Conservation (phyloP, 1,140 invertebrate genomes). For the Lithobius niger region DNA sequence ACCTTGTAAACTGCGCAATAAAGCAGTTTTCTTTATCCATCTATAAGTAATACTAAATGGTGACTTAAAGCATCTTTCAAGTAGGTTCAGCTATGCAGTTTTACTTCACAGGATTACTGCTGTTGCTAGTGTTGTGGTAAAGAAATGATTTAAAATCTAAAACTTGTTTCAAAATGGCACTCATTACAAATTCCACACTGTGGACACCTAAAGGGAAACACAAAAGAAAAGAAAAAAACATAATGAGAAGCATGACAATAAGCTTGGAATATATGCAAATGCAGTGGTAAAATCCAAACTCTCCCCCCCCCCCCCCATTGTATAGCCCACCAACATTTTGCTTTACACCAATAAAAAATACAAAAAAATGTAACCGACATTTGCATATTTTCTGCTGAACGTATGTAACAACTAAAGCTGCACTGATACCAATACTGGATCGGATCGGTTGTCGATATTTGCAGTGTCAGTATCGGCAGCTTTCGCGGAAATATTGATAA, state of each 20-base stretch:
- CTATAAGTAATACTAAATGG: too few species aligned
- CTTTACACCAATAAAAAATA: neutral
- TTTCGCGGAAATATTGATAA: too few species aligned
- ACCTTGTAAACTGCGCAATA: too few species aligned
- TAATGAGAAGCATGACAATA: neutral
- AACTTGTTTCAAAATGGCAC: slow-evolving; percentile 34
- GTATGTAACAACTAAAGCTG: neutral
- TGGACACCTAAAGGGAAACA: slow-evolving; percentile 33
- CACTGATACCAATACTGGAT: neutral
- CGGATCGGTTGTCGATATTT: too few species aligned
- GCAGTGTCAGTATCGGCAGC: too few species aligned
- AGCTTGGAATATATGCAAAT: neutral
- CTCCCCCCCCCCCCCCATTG: neutral
- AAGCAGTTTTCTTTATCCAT: too few species aligned
- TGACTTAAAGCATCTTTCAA: too few species aligned
- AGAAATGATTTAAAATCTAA: slow-evolving; percentile 29
- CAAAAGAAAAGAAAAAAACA: slow-evolving; percentile 3
- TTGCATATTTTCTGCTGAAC: neutral
- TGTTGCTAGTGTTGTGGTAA: too few species aligned
- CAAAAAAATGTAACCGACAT: neutral
- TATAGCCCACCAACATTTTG: neutral
- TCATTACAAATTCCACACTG: slow-evolving; percentile 39
- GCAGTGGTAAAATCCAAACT: neutral
- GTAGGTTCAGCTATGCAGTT: too few species aligned
- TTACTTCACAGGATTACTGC: too few species aligned